Percentiles rank a stretch among this genome's conserved stretches.
Conservation (phyloP, 2,888 invertebrate species). For the Halictus ligatus region DNA sequence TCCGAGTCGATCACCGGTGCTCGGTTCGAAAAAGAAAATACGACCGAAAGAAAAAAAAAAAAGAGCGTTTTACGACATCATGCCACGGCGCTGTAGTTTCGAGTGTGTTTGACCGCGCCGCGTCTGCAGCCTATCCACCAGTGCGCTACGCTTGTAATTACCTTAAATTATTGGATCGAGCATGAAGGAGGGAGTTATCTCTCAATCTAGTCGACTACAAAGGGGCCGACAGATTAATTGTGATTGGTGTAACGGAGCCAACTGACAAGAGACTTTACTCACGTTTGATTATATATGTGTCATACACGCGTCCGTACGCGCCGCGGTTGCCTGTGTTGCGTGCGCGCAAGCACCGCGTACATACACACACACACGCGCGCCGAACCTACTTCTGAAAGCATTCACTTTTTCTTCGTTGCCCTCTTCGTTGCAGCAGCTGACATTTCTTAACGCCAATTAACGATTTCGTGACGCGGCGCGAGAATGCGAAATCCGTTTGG, state of each 20-base stretch:
- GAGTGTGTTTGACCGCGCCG: conserved; percentile 40
- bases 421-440: not conserved
- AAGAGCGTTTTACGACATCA: conserved; percentile 29
- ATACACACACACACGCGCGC: not conserved
- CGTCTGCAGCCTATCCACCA: conserved; percentile 49
- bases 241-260: conserved; percentile 76
- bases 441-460: conserved; percentile 68
- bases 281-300: conserved; percentile 39
- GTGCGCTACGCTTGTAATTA: conserved; percentile 74
- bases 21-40: not conserved
- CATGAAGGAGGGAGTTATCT: conserved; percentile 77
- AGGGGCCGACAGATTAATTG: conserved; percentile 75
- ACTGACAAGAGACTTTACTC: conserved; percentile 59
- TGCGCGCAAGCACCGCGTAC: not conserved
- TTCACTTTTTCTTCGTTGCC: conserved; percentile 48
- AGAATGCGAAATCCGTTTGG: conserved; percentile 13
- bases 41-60: not conserved
- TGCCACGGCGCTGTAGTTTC: conserved; percentile 35
- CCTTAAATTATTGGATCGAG: conserved; percentile 78
- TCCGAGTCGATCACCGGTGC: conserved; percentile 16
- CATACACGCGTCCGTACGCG: conserved; percentile 20
- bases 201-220: conserved; percentile 77
- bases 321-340: not conserved
- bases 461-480: conserved; percentile 60
- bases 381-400: conserved; percentile 20